A percentile compares a stretch with the other conserved stretches of the same genome.
Evolutionary conservation across 2,797 vertebrate genomes (phyloP).

Genomic region (Lacerta viridis): DNA sequence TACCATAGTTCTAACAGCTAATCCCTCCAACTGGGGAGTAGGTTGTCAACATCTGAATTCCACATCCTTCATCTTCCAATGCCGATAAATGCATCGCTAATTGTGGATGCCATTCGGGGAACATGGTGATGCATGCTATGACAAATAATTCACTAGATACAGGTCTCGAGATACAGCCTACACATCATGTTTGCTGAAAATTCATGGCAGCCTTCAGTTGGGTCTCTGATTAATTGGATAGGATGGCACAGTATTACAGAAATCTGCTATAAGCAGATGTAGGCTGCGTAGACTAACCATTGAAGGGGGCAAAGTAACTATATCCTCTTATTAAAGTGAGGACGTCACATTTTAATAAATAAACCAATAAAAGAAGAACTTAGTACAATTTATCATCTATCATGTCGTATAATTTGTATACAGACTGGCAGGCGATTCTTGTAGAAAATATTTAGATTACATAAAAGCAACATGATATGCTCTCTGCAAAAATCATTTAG

Average conservation of each 20-base stretch:
- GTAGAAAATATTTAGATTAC: constrained; percentile 18
- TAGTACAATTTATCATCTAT: neutral
- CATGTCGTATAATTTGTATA: fast-evolving
- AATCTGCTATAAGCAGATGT: neutral
- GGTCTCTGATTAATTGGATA: neutral
- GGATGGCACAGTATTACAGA: neutral
- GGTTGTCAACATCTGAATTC: neutral
- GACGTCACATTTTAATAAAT: constrained; percentile 8
- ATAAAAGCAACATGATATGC: neutral
- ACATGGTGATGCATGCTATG: neutral
- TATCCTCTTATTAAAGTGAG: neutral
- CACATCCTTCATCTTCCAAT: neutral
- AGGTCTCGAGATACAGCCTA: neutral
- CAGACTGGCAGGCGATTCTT: constrained; percentile 14
- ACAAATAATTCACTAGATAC: neutral
- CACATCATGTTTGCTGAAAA: neutral
- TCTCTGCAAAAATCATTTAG: constrained; percentile 17
- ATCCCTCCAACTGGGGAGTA: neutral
- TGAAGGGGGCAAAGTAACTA: neutral
- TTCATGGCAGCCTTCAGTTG: neutral
- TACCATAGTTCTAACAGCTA: neutral
- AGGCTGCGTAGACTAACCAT: neutral
- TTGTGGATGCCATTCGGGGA: constrained; percentile 7
- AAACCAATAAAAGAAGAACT: neutral
- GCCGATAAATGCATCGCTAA: neutral